phyloP scores from a whole-genome alignment of 35 echinoderm and acorn worm genomes.

The Apostichopus californicus region DNA sequence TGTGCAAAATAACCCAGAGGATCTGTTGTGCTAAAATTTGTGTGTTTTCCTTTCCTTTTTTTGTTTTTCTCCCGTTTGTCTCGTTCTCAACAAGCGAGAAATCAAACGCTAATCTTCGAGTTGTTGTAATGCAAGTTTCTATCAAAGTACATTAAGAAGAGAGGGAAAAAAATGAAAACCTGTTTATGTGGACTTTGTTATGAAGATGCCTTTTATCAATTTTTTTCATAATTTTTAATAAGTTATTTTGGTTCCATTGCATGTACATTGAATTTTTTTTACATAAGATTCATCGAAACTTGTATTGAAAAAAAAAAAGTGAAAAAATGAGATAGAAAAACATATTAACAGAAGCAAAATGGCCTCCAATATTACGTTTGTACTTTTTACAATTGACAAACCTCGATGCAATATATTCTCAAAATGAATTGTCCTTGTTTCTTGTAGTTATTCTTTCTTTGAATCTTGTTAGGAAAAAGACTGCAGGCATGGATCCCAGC shows the following conservation, averaged over 20 bases:
- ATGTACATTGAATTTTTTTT: constrained; percentile 45
- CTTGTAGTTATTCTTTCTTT: not conserved
- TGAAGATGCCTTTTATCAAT: constrained; percentile 39
- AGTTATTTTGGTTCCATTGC: constrained; percentile 35
- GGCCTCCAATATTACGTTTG: constrained; percentile 43
- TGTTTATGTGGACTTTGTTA: constrained; percentile 22
- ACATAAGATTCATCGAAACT: constrained; percentile 36
- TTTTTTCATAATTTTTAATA: constrained; percentile 46
- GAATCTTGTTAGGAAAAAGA: too few species aligned
- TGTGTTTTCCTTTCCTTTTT: not conserved
- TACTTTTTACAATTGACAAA: constrained; percentile 53
- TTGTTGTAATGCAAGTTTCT: constrained; percentile 19
- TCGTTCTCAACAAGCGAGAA: too few species aligned
- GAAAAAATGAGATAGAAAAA: not conserved
- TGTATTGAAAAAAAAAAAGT: constrained; percentile 31
- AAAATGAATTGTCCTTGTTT: not conserved
- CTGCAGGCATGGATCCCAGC: too few species aligned
- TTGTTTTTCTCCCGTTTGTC: not conserved
- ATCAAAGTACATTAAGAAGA: not conserved
- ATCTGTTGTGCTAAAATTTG: not conserved
- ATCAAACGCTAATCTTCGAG: too few species aligned
- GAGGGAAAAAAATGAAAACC: not conserved
- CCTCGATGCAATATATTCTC: constrained; percentile 41
- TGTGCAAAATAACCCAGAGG: not conserved
- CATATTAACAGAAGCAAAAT: constrained; percentile 26